Conservation (phyloP, 2,113 vertebrate species). For the Otis tarda region DNA sequence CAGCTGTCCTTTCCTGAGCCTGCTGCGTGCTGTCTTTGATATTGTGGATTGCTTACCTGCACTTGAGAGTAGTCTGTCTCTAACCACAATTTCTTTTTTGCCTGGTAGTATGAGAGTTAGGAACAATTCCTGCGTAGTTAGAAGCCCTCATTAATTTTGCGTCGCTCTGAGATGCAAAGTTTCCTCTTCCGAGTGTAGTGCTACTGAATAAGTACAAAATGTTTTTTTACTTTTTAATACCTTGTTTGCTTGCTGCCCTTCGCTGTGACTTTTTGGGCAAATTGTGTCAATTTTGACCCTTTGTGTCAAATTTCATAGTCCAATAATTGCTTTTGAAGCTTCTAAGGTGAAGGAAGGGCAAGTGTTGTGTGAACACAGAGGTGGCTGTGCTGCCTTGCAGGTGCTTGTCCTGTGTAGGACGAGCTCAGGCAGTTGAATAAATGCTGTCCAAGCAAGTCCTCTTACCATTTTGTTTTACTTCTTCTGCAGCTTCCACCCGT, state of each 20-base stretch:
- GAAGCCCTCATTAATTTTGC: not conserved
- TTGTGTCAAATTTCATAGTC: not conserved
- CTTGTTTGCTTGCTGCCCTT: not conserved
- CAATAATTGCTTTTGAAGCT: not conserved
- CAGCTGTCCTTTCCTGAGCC: not conserved
- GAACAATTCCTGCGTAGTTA: not conserved
- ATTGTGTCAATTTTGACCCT: no score
- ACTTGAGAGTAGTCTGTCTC: not conserved
- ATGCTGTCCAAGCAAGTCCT: not conserved
- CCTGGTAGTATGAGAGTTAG: not conserved
- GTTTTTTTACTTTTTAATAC: not conserved
- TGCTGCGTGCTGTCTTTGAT: not conserved
- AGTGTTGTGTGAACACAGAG: not conserved
- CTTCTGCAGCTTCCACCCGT: slow-evolving; percentile 87
- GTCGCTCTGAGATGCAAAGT: not conserved
- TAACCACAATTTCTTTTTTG: not conserved
- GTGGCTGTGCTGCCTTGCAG: not conserved
- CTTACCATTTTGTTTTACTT: not conserved
- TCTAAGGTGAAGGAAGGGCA: not conserved
- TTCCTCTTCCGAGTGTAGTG: not conserved
- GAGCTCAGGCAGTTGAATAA: not conserved
- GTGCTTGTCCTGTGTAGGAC: not conserved
- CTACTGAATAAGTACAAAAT: not conserved
- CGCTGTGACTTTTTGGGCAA: not conserved
- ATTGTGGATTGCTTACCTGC: not conserved